Evolutionary conservation across 1,140 invertebrate species (phyloP).

Genomic region (Bombus confusus): DNA sequence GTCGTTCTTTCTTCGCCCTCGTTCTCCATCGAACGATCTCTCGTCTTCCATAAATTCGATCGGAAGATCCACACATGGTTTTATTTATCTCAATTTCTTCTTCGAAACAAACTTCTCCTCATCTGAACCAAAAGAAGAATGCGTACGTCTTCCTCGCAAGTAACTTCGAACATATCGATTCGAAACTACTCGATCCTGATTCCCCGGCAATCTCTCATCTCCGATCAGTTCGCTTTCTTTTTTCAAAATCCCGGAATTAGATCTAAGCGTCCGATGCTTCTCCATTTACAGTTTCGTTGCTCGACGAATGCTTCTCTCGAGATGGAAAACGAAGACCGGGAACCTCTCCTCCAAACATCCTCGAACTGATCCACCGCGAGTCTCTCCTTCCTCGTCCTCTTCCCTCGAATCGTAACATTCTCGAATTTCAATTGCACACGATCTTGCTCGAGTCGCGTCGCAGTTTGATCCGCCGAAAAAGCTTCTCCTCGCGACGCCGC

Average conservation of each 20-base stretch:
- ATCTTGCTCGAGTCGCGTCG: no score
- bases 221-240: not conserved
- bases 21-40: not conserved
- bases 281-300: not conserved
- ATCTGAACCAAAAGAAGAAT: rapidly evolving
- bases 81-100: not conserved
- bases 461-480: no score
- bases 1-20: no score
- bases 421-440: no score
- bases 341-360: not conserved
- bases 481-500: no score
- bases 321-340: not conserved
- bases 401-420: no score
- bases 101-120: not conserved
- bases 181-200: not conserved
- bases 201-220: no score
- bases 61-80: not conserved
- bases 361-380: not conserved
- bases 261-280: not conserved
- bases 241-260: not conserved
- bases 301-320: not conserved
- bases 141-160: not conserved
- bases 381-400: not conserved
- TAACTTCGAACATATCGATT: no score
- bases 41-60: not conserved